Percentiles rank a stretch among this genome's conserved stretches.
Conservation (phyloP, 2,113 vertebrate genomes). For the Dipodomys ordii region DNA sequence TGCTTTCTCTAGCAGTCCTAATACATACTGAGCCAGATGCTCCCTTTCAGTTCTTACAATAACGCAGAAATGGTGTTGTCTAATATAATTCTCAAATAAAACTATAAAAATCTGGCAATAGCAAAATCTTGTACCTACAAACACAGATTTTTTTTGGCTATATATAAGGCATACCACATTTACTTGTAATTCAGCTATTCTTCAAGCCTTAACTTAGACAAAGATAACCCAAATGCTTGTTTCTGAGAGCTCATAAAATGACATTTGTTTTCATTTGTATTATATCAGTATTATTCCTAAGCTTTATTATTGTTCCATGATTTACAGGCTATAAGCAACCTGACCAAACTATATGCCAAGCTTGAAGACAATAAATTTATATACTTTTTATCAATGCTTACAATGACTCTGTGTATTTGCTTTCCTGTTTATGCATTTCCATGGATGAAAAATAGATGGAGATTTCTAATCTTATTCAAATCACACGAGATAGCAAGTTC, state of each 20-base stretch:
- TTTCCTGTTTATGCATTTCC: background rate
- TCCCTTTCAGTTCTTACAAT: background rate
- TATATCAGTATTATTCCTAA: background rate
- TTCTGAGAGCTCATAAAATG: background rate
- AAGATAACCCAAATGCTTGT: background rate
- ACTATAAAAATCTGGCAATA: background rate
- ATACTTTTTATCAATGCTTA: background rate
- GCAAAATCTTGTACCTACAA: background rate
- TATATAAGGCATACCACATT: background rate
- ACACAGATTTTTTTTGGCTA: background rate
- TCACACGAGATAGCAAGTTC: conserved; percentile 17
- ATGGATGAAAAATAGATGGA: background rate
- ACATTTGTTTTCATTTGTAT: background rate
- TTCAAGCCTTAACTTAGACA: conserved; percentile 23
- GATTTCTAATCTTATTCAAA: background rate
- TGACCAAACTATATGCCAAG: background rate
- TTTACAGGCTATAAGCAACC: background rate
- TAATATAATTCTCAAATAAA: background rate
- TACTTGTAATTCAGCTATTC: background rate
- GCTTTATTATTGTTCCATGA: background rate
- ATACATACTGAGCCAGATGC: background rate
- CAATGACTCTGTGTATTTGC: background rate
- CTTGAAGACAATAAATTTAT: background rate
- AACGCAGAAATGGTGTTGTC: background rate
- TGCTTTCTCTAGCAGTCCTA: background rate